Evolutionary conservation across 2,888 invertebrate genomes (phyloP).

Genomic region (Conus canariensis): DNA sequence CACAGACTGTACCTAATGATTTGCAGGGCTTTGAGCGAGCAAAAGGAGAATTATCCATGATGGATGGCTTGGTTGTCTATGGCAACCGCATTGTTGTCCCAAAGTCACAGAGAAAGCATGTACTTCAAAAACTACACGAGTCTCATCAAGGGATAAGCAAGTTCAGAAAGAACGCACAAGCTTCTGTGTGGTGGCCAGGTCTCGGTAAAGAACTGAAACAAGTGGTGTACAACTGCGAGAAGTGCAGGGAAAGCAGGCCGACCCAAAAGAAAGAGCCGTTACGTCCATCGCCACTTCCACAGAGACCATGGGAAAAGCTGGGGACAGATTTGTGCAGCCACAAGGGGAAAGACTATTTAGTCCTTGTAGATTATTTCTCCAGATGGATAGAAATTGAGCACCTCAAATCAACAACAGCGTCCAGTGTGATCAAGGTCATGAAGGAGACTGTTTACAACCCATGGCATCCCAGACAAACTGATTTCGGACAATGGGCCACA

Average conservation of each 20-base stretch:
- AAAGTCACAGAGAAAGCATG: background rate
- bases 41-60: conserved; percentile 19
- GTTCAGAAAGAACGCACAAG: conserved; percentile 28
- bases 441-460: conserved; percentile 2
- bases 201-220: conserved; percentile 2
- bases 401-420: conserved; percentile 19
- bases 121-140: conserved; percentile 23
- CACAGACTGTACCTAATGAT: background rate
- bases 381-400: conserved; percentile 22
- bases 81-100: conserved; percentile 12
- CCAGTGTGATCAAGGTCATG: conserved; percentile 1
- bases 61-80: conserved; percentile 35
- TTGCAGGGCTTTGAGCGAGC: background rate
- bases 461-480: conserved; percentile 32
- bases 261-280: conserved; percentile 9
- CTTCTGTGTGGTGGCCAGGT: conserved; percentile 37
- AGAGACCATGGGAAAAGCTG: conserved; percentile 33
- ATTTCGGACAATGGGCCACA: conserved; percentile 35
- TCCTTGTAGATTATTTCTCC: conserved; percentile 34
- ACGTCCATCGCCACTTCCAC: conserved; percentile 3
- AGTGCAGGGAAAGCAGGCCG: background rate
- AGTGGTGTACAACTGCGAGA: background rate
- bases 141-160: conserved; percentile 26
- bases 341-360: conserved; percentile 24
- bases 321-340: conserved; percentile 37